These are phyloP conservation scores for Xiphophorus maculatus DNA, from an alignment of 2,113 vertebrate genomes.

Conservation along the genomic window DNA sequence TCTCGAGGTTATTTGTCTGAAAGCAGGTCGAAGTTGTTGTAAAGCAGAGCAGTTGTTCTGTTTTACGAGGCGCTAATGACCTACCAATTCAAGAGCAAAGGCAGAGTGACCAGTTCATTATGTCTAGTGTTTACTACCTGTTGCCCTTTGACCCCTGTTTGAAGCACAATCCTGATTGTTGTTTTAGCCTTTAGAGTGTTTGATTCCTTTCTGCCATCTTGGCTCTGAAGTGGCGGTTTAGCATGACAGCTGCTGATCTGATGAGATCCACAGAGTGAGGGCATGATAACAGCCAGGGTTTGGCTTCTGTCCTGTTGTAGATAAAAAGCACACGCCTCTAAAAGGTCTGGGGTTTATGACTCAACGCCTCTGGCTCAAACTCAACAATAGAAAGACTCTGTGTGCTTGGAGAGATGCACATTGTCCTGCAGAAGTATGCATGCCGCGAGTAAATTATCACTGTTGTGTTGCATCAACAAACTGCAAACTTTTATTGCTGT, in stretches of 20 bases:
- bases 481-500: neutral
- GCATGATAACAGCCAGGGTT: neutral
- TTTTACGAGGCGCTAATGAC: slow-evolving; percentile 79
- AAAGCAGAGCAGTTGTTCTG: slow-evolving; percentile 64
- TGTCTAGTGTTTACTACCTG: slow-evolving; percentile 68
- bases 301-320: neutral
- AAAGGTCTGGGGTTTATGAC: slow-evolving; percentile 7
- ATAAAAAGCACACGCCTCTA: neutral
- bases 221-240: neutral
- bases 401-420: neutral
- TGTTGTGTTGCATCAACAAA: neutral
- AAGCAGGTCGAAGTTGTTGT: slow-evolving; percentile 65
- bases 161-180: slow-evolving; percentile 41
- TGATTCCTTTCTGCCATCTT: slow-evolving; percentile 19
- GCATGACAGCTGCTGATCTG: neutral
- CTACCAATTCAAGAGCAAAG: slow-evolving; percentile 74
- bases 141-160: slow-evolving; percentile 63
- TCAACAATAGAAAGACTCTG: neutral
- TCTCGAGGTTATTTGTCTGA: slow-evolving; percentile 57
- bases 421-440: neutral
- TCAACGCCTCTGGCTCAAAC: slow-evolving; percentile 9
- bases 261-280: neutral
- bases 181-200: slow-evolving; percentile 24
- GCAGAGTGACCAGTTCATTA: slow-evolving; percentile 73
- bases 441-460: neutral